Conservation (phyloP, 2,888 invertebrate species). For the Leucophora obtusa region DNA sequence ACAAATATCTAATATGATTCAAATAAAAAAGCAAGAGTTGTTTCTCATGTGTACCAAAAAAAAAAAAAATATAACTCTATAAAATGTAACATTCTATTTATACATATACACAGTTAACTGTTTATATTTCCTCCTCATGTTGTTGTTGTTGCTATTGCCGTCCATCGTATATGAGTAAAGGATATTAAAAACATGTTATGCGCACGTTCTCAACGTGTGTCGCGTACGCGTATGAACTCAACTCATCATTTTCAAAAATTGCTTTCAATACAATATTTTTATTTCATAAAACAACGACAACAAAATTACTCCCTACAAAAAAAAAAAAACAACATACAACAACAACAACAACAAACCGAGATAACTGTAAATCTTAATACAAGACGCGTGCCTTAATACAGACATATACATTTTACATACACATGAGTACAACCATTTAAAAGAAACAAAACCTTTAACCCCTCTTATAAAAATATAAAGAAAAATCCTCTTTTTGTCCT, state of each 20-base stretch:
- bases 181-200: constrained; percentile 50
- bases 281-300: constrained; percentile 1
- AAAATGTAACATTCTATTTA: neutral
- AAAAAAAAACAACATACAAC: too few relatives aligned
- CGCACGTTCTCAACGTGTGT: constrained; percentile 61
- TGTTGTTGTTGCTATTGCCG: constrained; percentile 8
- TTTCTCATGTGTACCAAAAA: neutral
- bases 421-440: too few relatives aligned
- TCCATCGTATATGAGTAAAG: constrained; percentile 20
- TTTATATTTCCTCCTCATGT: neutral
- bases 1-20: neutral
- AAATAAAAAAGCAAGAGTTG: constrained; percentile 25
- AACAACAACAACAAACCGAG: constrained; percentile 7
- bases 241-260: constrained; percentile 33
- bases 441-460: neutral
- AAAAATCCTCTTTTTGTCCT: neutral
- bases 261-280: neutral
- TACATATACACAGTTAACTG: neutral
- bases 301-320: constrained; percentile 27
- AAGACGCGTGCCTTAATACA: constrained; percentile 17
- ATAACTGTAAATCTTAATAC: constrained; percentile 36
- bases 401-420: neutral
- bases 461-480: neutral
- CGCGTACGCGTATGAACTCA: constrained; percentile 59
- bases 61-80: neutral